Conservation (phyloP, 2,113 vertebrate species). For the Eurypyga helias region DNA sequence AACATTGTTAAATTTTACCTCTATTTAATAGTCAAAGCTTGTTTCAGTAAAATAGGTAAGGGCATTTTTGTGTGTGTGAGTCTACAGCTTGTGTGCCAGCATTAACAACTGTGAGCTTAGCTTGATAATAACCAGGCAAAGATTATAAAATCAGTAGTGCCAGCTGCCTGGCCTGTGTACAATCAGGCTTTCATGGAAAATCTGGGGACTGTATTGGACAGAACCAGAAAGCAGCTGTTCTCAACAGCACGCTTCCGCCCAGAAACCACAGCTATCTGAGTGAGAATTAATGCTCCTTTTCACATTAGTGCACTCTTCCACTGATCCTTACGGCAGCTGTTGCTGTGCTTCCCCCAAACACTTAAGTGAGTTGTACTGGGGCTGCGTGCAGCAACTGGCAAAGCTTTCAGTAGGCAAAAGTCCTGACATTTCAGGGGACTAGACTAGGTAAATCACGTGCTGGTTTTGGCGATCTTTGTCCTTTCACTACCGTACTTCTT, state of each 20-base stretch:
- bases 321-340: background rate
- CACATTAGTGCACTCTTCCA: background rate
- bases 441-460: background rate
- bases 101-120: conserved; percentile 18
- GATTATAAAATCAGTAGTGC: conserved; percentile 29
- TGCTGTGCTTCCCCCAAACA: background rate
- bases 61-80: background rate
- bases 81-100: background rate
- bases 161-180: conserved; percentile 28
- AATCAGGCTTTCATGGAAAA: conserved; percentile 51
- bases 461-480: background rate
- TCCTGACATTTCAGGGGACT: background rate
- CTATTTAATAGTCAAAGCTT: background rate
- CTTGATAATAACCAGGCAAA: background rate
- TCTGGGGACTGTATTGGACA: background rate
- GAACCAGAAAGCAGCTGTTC: conserved; percentile 38
- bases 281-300: conserved; percentile 14
- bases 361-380: background rate
- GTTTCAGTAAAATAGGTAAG: background rate
- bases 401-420: background rate
- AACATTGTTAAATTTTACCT: background rate
- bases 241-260: background rate
- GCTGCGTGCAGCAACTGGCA: background rate
- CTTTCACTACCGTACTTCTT: background rate
- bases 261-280: background rate